phyloP scores from a whole-genome alignment of 92 coral and sea anemone species.

The Epizoanthus illoricatus region DNA sequence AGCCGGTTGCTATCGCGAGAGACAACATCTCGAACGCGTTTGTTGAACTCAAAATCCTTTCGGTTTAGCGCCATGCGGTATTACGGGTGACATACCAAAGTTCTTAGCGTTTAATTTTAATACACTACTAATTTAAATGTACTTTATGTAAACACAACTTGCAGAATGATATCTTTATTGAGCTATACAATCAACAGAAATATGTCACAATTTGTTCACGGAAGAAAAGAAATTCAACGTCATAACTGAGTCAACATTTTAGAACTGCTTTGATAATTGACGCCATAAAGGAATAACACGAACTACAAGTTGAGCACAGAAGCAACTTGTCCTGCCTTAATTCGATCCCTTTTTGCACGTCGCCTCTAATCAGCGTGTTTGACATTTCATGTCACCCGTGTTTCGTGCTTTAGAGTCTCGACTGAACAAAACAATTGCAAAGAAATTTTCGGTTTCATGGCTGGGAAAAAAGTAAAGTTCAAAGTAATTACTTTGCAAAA shows the following conservation, averaged over 20 bases:
- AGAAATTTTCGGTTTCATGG: no score
- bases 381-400: no score
- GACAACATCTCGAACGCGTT: slow-evolving; percentile 74
- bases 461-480: no score
- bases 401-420: no score
- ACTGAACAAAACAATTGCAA: no score
- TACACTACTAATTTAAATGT: slow-evolving; percentile 22
- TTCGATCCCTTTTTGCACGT: background rate
- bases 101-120: background rate
- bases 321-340: background rate
- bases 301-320: background rate
- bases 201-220: background rate
- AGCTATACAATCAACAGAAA: slow-evolving; percentile 22
- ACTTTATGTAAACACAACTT: background rate
- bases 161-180: background rate
- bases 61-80: slow-evolving; percentile 49
- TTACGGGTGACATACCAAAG: background rate
- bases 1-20: slow-evolving; percentile 68
- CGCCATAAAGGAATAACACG: background rate
- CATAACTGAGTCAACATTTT: slow-evolving; percentile 1
- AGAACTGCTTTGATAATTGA: background rate
- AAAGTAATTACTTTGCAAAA: no score
- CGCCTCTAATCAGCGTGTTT: no score
- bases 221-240: background rate
- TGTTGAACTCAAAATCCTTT: slow-evolving; percentile 69